Evolutionary conservation across 2,797 vertebrate species (phyloP), one percentile per base, ranked within the genome.

Genomic region (Centropyge bicolor): DNA sequence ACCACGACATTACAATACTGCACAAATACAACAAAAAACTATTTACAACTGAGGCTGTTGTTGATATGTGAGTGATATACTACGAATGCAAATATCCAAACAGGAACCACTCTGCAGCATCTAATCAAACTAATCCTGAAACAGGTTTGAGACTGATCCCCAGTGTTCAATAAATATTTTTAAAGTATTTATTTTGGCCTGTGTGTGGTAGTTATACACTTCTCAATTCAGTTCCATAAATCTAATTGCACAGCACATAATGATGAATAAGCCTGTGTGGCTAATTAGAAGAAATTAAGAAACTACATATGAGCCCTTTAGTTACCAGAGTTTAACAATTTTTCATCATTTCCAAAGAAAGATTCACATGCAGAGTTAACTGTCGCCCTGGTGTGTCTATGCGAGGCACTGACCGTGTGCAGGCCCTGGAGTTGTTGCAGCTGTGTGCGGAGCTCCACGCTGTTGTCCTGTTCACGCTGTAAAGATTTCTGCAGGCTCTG

Each of bases 381-480:
- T 45, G 20, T 14, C 12, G 70, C 10, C 17, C 11, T 9, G 9
- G 49, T 61, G 68, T 22, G 36, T 2, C 36, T 14, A 59, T 11
- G 22, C n/a, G 43, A 0, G n/a, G 40, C 4, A 86, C 94, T 86
- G 88, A 98, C 98, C 94, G 94, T 94, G 81, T 97, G 95, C 61
- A 99, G 89, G 45, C 97, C 98, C 86, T 97, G 96, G 36, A 98
- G 96, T 90, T 99, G 98, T 38, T 99, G 97, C 69, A 99, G 88
- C 90, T 99, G 97, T 35, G 96, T 96, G 89, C 95, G 96, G 48
- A 99, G 96, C 83, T 98, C 96, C 0, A 86, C 4, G 41, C 96
- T 95, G 82, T 96, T 96, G 87, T 99, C 98, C 82, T 96, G 97
- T 83, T 99, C 97, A 27, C 92, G 94, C 87, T 97, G 97, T 0